Conservation (phyloP, 2,797 vertebrate species). For the Gorsachius magnificus region DNA sequence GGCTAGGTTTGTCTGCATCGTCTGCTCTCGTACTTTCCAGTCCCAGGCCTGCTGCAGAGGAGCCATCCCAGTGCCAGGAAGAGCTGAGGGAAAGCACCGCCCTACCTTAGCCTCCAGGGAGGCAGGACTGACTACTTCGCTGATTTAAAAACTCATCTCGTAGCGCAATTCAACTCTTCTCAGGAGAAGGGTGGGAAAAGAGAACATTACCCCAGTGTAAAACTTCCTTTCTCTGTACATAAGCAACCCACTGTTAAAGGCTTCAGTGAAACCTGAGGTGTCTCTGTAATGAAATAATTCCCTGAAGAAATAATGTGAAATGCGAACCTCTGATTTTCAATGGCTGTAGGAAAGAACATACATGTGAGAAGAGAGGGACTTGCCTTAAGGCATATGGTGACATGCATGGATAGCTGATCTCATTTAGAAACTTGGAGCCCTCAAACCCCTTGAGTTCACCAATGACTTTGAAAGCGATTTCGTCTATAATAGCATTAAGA, state of each 20-base stretch:
- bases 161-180: neutral
- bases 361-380: neutral
- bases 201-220: neutral
- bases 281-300: neutral
- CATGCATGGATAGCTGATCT: neutral
- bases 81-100: neutral
- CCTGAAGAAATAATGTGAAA: neutral
- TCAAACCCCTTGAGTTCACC: neutral
- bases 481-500: neutral
- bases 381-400: neutral
- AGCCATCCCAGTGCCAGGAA: neutral
- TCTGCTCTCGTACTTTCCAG: neutral
- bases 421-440: neutral
- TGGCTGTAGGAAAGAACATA: neutral
- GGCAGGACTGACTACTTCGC: neutral
- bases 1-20: neutral
- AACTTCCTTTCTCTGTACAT: neutral
- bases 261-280: neutral
- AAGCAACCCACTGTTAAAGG: neutral
- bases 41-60: neutral
- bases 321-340: neutral
- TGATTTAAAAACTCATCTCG: neutral
- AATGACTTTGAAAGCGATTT: neutral
- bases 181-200: neutral
- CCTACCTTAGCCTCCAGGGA: neutral